Percentiles rank a stretch among this genome's conserved stretches.
These are phyloP conservation scores for Pachyrhynchus sulphureomaculatus DNA, from an alignment of 1,140 invertebrate species.

Conservation along the genomic window DNA sequence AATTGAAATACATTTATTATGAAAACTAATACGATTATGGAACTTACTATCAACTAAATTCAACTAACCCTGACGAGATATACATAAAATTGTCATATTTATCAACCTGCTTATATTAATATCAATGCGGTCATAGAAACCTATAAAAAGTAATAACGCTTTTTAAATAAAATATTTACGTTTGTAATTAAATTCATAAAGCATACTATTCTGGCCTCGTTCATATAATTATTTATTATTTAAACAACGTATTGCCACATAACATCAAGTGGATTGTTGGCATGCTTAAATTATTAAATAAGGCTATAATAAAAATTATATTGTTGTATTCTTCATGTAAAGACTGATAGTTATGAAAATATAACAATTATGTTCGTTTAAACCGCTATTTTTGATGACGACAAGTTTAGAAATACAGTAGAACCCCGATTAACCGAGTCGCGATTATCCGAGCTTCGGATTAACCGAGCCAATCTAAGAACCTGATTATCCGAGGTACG, in stretches of 20 bases:
- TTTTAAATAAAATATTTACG: background rate
- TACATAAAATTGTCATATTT: constrained; percentile 23
- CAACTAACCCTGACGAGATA: constrained; percentile 21
- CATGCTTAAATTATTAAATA: constrained; percentile 4
- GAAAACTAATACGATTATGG: constrained; percentile 14
- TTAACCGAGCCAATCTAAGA: too few species aligned
- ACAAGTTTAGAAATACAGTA: too few species aligned
- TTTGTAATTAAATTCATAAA: background rate
- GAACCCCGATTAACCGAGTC: too few species aligned
- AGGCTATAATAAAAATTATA: constrained; percentile 2
- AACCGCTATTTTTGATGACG: too few species aligned
- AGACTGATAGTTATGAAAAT: background rate
- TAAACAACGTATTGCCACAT: constrained; percentile 1
- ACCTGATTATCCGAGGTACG: too few species aligned
- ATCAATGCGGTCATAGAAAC: background rate
- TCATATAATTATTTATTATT: constrained; percentile 9
- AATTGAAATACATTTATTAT: constrained; percentile 29
- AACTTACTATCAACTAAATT: constrained; percentile 8
- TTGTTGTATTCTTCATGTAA: background rate
- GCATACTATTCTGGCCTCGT: background rate
- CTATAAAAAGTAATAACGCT: background rate
- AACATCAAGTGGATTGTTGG: constrained; percentile 5
- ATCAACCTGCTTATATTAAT: constrained; percentile 6
- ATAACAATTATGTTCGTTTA: background rate
- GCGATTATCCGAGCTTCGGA: too few species aligned